Evolutionary conservation across 1,140 invertebrate genomes (phyloP).

Genomic region (Telenomus remus): DNA sequence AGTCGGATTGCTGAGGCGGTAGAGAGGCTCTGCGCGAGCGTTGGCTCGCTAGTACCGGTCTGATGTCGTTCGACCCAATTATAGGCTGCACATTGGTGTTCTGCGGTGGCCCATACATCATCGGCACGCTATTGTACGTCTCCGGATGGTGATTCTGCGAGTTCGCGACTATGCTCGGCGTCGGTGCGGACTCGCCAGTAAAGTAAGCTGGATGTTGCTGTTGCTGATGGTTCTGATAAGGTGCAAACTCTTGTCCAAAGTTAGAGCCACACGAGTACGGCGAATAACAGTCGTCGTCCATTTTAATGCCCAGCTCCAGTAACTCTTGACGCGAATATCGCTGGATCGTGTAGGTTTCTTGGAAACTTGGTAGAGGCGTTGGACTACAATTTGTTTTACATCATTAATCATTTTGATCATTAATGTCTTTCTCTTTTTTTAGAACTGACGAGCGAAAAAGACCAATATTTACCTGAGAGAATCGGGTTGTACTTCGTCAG

Average conservation of each 20-base stretch:
- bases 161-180: slow-evolving; percentile 54
- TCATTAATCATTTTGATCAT: slow-evolving; percentile 1
- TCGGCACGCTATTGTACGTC: slow-evolving; percentile 63
- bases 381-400: slow-evolving; percentile 68
- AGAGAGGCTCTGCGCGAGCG: slow-evolving; percentile 83
- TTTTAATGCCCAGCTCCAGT: slow-evolving; percentile 81
- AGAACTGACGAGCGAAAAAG: too few species aligned
- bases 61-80: slow-evolving; percentile 68
- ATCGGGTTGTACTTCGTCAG: slow-evolving; percentile 72
- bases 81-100: slow-evolving; percentile 48
- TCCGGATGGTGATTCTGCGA: slow-evolving; percentile 64
- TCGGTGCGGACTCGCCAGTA: slow-evolving; percentile 60
- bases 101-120: slow-evolving; percentile 66
- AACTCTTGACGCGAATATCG: slow-evolving; percentile 79
- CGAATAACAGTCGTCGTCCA: slow-evolving; percentile 86
- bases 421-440: too few species aligned
- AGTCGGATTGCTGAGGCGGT: slow-evolving; percentile 85
- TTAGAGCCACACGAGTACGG: slow-evolving; percentile 76
- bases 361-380: slow-evolving; percentile 87
- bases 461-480: slow-evolving; percentile 68
- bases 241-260: slow-evolving; percentile 75
- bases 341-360: slow-evolving; percentile 88
- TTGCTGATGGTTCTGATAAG: slow-evolving; percentile 79
- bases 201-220: slow-evolving; percentile 65
- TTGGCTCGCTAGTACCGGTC: slow-evolving; percentile 75